These are phyloP conservation scores for Hylia prasina DNA, from an alignment of 2,113 vertebrate genomes.

Conservation along the genomic window DNA sequence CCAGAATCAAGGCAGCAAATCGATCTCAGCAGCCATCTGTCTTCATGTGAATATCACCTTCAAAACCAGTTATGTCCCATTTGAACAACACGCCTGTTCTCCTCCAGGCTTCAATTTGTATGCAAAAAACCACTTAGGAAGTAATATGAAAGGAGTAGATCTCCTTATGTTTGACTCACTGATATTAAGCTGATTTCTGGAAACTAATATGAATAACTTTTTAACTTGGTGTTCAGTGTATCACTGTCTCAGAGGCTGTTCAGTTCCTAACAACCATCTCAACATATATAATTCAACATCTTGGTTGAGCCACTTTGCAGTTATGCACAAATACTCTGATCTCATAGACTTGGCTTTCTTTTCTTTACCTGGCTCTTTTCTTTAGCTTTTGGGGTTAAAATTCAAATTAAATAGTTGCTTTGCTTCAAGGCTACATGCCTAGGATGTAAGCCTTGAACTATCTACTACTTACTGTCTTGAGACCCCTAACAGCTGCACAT, in stretches of 20 bases:
- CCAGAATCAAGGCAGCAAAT: background rate
- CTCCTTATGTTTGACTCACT: background rate
- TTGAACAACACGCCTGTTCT: background rate
- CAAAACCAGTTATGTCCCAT: background rate
- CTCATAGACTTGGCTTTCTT: background rate
- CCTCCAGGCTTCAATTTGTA: background rate
- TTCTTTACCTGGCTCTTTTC: background rate
- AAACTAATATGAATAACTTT: background rate
- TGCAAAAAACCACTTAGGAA: background rate
- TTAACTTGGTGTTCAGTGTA: background rate
- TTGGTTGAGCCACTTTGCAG: background rate
- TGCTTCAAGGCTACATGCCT: background rate
- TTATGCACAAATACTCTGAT: background rate
- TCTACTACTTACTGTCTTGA: background rate
- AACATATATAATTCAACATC: background rate
- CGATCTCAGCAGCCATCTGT: background rate
- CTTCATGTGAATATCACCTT: background rate
- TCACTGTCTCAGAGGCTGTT: background rate
- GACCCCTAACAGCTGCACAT: background rate
- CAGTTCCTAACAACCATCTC: background rate
- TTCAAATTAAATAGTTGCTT: background rate
- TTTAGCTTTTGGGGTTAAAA: background rate
- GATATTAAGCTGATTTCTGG: background rate
- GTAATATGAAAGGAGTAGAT: background rate
- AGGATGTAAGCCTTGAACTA: background rate